Conservation (phyloP, 1,140 invertebrate genomes). For the Pachyrhynchus sulphureomaculatus region DNA sequence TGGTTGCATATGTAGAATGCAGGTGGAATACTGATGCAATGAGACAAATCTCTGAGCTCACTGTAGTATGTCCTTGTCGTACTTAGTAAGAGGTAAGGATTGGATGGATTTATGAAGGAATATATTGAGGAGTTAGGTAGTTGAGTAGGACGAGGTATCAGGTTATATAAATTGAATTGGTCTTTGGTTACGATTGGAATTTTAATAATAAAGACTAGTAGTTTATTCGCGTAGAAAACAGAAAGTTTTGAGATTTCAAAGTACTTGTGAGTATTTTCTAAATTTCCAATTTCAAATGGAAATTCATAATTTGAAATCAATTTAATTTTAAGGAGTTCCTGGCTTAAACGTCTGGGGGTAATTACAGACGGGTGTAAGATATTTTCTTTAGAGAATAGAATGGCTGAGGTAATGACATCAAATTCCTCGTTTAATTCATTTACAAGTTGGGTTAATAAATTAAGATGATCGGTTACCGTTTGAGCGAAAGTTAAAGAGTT, state of each 20-base stretch:
- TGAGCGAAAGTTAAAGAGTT: neutral
- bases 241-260: conserved; percentile 1
- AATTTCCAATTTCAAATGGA: conserved; percentile 1
- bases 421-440: conserved; percentile 23
- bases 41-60: neutral
- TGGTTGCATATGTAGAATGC: neutral
- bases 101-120: neutral
- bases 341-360: conserved; percentile 2
- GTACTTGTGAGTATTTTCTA: conserved; percentile 9
- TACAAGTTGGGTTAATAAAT: conserved; percentile 18
- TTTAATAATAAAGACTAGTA: conserved; percentile 6
- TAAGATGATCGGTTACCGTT: neutral
- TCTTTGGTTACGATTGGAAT: neutral
- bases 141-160: neutral
- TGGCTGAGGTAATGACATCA: conserved; percentile 18
- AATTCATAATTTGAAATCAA: conserved; percentile 11
- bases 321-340: conserved; percentile 5
- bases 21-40: neutral
- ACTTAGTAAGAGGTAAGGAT: neutral
- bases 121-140: neutral
- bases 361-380: conserved; percentile 27
- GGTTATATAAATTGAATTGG: conserved; percentile 5
- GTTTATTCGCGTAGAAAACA: neutral
- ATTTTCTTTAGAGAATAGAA: conserved; percentile 31
- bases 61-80: too few species aligned